Percentiles rank a stretch among this genome's conserved stretches.
Evolutionary conservation across 2,797 vertebrate genomes (phyloP).

Genomic region (Darevskia nairensis): DNA sequence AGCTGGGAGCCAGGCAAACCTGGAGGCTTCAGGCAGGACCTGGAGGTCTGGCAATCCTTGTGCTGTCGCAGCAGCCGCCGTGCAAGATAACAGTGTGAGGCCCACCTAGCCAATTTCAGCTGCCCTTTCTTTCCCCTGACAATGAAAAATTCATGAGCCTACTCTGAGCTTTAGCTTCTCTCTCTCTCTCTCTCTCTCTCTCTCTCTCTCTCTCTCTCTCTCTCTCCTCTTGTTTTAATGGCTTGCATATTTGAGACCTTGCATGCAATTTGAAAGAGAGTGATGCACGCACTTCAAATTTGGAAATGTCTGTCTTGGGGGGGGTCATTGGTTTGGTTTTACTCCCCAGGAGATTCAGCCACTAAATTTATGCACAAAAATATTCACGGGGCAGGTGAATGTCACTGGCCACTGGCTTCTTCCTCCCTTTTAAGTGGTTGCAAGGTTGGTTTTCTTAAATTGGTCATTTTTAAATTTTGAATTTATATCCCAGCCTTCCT

Average conservation of each 20-base stretch:
- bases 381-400: too few relatives aligned
- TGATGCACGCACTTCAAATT: not conserved
- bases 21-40: not conserved
- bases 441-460: not conserved
- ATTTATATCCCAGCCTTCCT: too few relatives aligned
- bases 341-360: not conserved
- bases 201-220: not conserved
- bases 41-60: too few relatives aligned
- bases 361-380: not conserved
- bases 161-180: not conserved
- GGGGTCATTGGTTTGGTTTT: not conserved
- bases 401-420: too few relatives aligned
- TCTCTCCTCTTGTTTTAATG: not conserved
- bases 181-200: not conserved
- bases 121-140: not conserved
- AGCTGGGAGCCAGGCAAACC: too few relatives aligned
- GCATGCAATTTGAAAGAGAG: not conserved
- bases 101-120: not conserved
- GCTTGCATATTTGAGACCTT: too few relatives aligned
- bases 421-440: not conserved
- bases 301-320: not conserved
- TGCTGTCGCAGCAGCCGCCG: too few relatives aligned
- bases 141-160: slow-evolving; percentile 30
- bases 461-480: too few relatives aligned
- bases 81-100: not conserved